A percentile compares a stretch with the other conserved stretches of the same genome.
Evolutionary conservation across 1,140 invertebrate genomes (phyloP).

Genomic region (Babylonia areolata): DNA sequence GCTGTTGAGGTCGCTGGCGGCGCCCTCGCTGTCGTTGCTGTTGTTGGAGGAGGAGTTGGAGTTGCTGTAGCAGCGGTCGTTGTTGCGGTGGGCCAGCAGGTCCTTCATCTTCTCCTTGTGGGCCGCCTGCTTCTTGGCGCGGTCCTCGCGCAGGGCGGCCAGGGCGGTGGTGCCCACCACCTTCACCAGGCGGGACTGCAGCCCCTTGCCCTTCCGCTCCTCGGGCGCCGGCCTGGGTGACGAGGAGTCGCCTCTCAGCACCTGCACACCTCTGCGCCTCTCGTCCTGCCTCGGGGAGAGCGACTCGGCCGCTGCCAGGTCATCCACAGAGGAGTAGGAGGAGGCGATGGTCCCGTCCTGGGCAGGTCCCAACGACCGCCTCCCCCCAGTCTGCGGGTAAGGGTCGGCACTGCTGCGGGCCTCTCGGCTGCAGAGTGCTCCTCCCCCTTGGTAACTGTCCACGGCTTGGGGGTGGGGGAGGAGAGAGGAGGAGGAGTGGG

Average conservation of each 20-base stretch:
- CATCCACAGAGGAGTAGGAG: not conserved
- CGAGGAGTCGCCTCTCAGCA: not conserved
- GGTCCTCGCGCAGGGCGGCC: not conserved
- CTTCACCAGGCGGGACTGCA: not conserved
- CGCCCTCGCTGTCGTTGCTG: constrained; percentile 20
- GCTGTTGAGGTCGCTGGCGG: not conserved
- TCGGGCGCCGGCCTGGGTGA: not conserved
- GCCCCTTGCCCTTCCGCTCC: not conserved
- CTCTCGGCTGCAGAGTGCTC: not conserved
- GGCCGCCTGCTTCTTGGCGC: not conserved
- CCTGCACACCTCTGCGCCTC: not conserved
- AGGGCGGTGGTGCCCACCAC: constrained; percentile 1
- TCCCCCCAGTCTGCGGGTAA: not conserved
- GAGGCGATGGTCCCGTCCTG: not conserved
- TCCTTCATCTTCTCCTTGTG: not conserved
- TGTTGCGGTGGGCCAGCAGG: not conserved
- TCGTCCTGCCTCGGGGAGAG: not conserved
- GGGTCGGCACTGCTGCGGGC: not conserved
- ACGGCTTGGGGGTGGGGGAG: too few species aligned
- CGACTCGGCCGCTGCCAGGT: not conserved
- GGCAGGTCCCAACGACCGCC: not conserved
- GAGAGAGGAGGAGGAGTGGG: too few species aligned
- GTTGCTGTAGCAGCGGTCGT: not conserved
- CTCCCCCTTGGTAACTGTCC: not conserved
- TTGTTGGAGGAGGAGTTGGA: too few species aligned